Evolutionary conservation across 2,113 vertebrate genomes (phyloP), one percentile per base, ranked within the genome.

Genomic region (Corythoichthys haematopterus): DNA sequence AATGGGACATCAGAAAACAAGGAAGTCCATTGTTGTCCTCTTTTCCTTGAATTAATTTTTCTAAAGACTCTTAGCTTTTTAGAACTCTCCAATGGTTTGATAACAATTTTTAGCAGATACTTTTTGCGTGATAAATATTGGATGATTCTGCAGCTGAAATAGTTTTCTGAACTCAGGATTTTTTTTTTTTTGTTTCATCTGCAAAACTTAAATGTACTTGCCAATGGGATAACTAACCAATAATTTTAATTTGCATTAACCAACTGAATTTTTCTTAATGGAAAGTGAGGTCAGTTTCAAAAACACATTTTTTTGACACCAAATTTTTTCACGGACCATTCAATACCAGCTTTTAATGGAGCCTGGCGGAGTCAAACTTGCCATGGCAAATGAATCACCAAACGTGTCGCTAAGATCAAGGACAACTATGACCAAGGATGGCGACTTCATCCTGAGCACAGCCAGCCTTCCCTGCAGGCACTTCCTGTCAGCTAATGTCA

Each of bases 401-500:
- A 89, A 73, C 79, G 71, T 71, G 0, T 91, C 89, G 0, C 78
- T 89, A 51, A 83, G 75, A 55, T 91, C 87, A 0, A 71, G 75
- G 58, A 76, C 70, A 0, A 83, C 82, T 0, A 64, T 83, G 56
- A 85, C 73, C 0, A 85, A 78, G 0, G 87, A 89, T 8, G 75
- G 78, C 0, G 82, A 89, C 62, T 90, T 87, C 3, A 74, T 69
- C 7, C 50, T 78, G 64, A 87, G 85, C 76, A 74, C 76, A 0
- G 50, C 65, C 57, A 78, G 80, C 69, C 70, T 87, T 28, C 82
- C 76, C 74, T 85, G 82, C 76, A 82, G 75, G 74, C 87, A 81
- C 84, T 91, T 92, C 80, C 81, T 91, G 70, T 88, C 90, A 0
- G 71, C 82, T n/a, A 90, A 85, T 64, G n/a, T 79, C 84, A 80